Percentiles rank a stretch among this genome's conserved stretches.
These are phyloP conservation scores for Neodon shergylaensis DNA, from an alignment of 2,113 vertebrate species.

Conservation along the genomic window DNA sequence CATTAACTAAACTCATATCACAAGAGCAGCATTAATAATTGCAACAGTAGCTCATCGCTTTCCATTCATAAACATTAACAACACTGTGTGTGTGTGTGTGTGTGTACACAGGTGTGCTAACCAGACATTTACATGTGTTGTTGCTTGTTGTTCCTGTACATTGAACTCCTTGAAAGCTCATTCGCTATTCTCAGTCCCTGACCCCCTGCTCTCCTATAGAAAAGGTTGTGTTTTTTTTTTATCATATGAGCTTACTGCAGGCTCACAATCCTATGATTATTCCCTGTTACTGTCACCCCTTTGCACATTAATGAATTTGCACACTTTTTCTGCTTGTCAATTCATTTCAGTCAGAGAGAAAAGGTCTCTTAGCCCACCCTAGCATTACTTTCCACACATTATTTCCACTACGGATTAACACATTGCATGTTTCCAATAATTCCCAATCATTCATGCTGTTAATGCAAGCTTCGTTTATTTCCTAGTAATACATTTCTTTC, in stretches of 20 bases:
- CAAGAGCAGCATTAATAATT: background rate
- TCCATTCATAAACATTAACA: background rate
- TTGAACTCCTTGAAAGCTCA: background rate
- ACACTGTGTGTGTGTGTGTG: background rate
- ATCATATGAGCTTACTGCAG: background rate
- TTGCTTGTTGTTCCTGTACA: too few species aligned
- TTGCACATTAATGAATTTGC: background rate
- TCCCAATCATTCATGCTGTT: background rate
- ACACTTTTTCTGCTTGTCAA: background rate
- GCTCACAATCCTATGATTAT: background rate
- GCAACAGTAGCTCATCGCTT: background rate
- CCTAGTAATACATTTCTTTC: background rate
- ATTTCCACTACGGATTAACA: background rate
- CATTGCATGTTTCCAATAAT: background rate
- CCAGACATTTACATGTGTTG: background rate
- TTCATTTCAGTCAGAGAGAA: background rate
- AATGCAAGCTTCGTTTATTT: background rate
- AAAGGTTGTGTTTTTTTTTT: background rate
- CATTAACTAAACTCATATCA: background rate
- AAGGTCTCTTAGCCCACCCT: background rate
- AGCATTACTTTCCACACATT: background rate
- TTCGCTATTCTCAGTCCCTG: accelerated
- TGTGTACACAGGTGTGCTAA: too few species aligned
- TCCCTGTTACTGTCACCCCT: background rate
- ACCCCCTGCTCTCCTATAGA: background rate